Conservation (phyloP, 2,113 vertebrate genomes). For the Himantopus leucocephalus region DNA sequence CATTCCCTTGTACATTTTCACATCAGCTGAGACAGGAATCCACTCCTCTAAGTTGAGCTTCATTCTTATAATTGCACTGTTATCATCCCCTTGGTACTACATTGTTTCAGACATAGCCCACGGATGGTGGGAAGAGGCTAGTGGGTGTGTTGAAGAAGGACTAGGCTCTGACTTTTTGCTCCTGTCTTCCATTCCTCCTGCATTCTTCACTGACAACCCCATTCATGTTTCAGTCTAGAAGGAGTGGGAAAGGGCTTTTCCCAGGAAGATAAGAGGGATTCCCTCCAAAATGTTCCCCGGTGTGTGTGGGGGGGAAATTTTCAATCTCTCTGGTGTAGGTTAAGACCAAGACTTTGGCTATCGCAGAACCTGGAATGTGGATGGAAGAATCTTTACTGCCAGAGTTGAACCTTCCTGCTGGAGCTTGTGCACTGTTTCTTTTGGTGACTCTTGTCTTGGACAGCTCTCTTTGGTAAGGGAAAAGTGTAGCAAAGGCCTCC, state of each 20-base stretch:
- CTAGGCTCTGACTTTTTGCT: neutral
- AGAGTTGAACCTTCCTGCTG: neutral
- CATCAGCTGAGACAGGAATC: neutral
- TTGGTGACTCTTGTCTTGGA: neutral
- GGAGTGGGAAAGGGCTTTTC: neutral
- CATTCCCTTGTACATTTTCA: neutral
- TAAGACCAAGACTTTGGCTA: neutral
- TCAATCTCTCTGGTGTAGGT: neutral
- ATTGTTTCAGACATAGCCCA: neutral
- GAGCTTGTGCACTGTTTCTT: neutral
- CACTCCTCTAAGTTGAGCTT: neutral
- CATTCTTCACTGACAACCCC: neutral
- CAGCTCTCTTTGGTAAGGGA: neutral
- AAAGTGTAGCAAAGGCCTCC: neutral
- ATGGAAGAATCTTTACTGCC: neutral
- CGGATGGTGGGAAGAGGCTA: neutral
- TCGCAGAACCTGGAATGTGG: neutral
- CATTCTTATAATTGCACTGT: neutral
- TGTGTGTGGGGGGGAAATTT: fast-evolving
- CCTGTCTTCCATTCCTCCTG: neutral
- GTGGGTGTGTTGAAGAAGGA: neutral
- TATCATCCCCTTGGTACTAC: neutral
- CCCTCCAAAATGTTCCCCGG: neutral
- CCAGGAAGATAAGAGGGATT: neutral
- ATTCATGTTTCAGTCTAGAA: neutral